These are phyloP conservation scores for Chrysodeixis includens DNA, from an alignment of 2,888 invertebrate genomes.

Conservation along the genomic window DNA sequence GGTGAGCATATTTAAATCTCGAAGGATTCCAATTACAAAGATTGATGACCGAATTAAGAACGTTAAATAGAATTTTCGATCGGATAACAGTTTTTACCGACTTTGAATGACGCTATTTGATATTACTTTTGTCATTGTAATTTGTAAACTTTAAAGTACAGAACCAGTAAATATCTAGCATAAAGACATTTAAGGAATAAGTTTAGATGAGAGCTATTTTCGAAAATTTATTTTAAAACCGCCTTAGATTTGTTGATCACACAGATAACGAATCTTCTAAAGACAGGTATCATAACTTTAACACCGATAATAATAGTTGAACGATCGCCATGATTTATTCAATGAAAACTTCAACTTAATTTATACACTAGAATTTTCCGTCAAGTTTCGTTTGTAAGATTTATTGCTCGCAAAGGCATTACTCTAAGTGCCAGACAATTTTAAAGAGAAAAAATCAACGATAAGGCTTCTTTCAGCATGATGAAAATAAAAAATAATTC, in stretches of 20 bases:
- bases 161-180: background rate
- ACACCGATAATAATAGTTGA: background rate
- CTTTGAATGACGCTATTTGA: background rate
- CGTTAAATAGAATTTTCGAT: slow-evolving; percentile 2
- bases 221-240: background rate
- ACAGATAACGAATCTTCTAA: background rate
- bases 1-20: slow-evolving; percentile 1
- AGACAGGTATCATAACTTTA: background rate
- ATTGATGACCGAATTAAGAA: slow-evolving; percentile 1
- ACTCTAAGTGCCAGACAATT: slow-evolving; percentile 41
- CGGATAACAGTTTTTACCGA: background rate
- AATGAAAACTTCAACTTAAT: slow-evolving; percentile 16
- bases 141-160: background rate
- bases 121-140: no score
- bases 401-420: slow-evolving; percentile 49
- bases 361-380: slow-evolving; percentile 31
- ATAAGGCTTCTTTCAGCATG: slow-evolving; percentile 14
- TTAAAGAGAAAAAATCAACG: slow-evolving; percentile 26
- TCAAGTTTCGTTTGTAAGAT: slow-evolving; percentile 35
- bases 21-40: slow-evolving; percentile 4
- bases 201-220: background rate
- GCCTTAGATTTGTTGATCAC: background rate
- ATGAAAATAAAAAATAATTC: slow-evolving; percentile 14
- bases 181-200: background rate
- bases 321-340: background rate